Base-by-base conservation (phyloP, 1,140 invertebrate species). In the Drosophila sucinea region DNA sequence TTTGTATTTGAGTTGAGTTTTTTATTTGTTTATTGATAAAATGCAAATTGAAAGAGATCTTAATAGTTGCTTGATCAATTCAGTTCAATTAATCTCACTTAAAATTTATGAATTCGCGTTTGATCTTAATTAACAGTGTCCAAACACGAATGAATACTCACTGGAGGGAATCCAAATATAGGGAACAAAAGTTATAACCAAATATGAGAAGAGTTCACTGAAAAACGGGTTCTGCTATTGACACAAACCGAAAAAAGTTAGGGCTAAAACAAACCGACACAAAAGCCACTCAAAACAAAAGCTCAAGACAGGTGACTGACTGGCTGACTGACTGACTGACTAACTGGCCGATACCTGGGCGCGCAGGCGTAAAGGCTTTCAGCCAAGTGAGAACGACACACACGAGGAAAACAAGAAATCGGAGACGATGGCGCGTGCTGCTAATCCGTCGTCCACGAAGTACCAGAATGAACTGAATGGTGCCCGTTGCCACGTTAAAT, bases 281-380 rank as follows among this genome's bases (percentile, higher is more conserved):
- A 33, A 29, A 17, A 60, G 41, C 65, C 60, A 70, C 38, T 57
- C 29, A 44, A 67, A n/a, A 69, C 58, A 55, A 58, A 60, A 54
- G 17, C 57, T 66, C 65, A 23, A 68, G 69, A 76, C 73, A 64
- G 73, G 71, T 65, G 44, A 51, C 25, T 47, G 35, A 17, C 3
- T 38, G 30, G 30, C 30, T 30, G 30, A 4, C 30, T 30, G 30
- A 17, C 30, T 38, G 35, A 10, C 35, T 60, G 8, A 56, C 33
- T 8, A 17, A 47, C 30, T 68, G 44, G 67, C 23, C 4, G 23
- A n/a, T 32, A n/a, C 27, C 40, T 40, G 44, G 17, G 17, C 17
- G 60, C 57, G 54, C 67, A 70, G 38, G 38, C 58, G 66, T 60
- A 56, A 62, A 61, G 38, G 10, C 32, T 56, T 17, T 56, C 1